Evolutionary conservation across 2,888 invertebrate genomes (phyloP).

Genomic region (Schrankia costaestrigalis): DNA sequence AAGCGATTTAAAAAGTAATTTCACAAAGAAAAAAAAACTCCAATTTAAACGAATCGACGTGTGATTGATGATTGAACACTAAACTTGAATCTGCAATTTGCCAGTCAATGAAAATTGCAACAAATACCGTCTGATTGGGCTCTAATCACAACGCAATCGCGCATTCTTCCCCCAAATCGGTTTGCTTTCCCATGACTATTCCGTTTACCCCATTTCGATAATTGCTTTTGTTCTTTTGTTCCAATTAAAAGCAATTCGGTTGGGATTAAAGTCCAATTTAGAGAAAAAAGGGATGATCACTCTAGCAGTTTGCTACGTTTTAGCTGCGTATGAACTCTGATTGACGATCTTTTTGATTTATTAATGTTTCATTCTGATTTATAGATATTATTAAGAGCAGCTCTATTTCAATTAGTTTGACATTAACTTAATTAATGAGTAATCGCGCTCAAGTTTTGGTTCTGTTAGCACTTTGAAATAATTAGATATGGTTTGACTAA

Average conservation of each 20-base stretch:
- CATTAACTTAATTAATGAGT: slow-evolving; percentile 31
- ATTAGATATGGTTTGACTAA: too few species aligned
- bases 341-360: slow-evolving; percentile 54
- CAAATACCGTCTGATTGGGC: slow-evolving; percentile 66
- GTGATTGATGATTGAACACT: slow-evolving; percentile 64
- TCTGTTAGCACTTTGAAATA: slow-evolving; percentile 17
- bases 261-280: slow-evolving; percentile 63
- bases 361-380: slow-evolving; percentile 51
- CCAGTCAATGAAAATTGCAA: slow-evolving; percentile 78
- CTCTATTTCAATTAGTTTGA: slow-evolving; percentile 56
- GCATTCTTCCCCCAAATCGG: slow-evolving; percentile 49
- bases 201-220: slow-evolving; percentile 56
- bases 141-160: slow-evolving; percentile 55
- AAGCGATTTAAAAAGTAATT: slow-evolving; percentile 17
- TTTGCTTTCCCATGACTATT: slow-evolving; percentile 73
- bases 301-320: slow-evolving; percentile 64
- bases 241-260: slow-evolving; percentile 69
- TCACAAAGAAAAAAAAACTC: slow-evolving; percentile 16
- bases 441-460: slow-evolving; percentile 26
- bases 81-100: slow-evolving; percentile 61
- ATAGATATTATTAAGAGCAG: slow-evolving; percentile 56
- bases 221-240: slow-evolving; percentile 53
- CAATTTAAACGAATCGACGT: slow-evolving; percentile 44
- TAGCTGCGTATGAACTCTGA: slow-evolving; percentile 37
- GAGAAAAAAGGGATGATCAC: slow-evolving; percentile 54